These are phyloP conservation scores for Thecophora atra DNA, from an alignment of 2,888 invertebrate genomes.

Conservation along the genomic window DNA sequence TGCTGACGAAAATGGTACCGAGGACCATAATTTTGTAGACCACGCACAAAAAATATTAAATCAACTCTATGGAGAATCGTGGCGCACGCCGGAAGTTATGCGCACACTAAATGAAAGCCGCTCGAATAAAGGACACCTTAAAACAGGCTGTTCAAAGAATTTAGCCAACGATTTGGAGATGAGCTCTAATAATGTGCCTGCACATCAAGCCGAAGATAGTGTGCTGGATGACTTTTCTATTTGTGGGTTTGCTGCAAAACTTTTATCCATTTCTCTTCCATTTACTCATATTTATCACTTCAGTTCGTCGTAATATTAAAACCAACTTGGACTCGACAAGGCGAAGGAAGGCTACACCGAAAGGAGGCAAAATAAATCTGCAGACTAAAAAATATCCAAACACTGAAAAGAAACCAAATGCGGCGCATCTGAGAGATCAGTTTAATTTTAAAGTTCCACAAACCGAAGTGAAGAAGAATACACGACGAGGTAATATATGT, in stretches of 20 bases:
- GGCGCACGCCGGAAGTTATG: constrained; percentile 64
- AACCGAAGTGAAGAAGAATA: constrained; percentile 40
- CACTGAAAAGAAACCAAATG: constrained; percentile 1
- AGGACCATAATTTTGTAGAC: constrained; percentile 49
- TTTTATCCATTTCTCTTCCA: not conserved
- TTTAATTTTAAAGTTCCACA: constrained; percentile 37
- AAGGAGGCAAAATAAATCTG: not conserved
- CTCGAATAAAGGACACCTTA: constrained; percentile 34
- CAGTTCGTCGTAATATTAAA: constrained; percentile 55
- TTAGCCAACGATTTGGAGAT: not conserved
- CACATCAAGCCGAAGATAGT: constrained; percentile 51
- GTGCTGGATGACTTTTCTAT: constrained; percentile 56
- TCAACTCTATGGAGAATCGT: constrained; percentile 61
- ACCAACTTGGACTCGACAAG: constrained; percentile 61
- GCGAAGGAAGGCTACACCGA: constrained; percentile 39
- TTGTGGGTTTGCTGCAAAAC: constrained; percentile 51
- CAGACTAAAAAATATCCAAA: not conserved
- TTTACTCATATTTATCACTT: constrained; percentile 11
- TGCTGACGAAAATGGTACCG: constrained; percentile 6
- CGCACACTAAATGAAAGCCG: constrained; percentile 55
- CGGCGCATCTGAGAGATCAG: not conserved
- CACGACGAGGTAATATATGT: not conserved
- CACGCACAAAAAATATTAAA: constrained; percentile 57
- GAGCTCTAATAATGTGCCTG: not conserved
- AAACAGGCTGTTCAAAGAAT: not conserved